Evolutionary conservation across 1,140 invertebrate genomes (phyloP), one percentile per base, ranked within the genome.

Genomic region (Bombus terrestris): DNA sequence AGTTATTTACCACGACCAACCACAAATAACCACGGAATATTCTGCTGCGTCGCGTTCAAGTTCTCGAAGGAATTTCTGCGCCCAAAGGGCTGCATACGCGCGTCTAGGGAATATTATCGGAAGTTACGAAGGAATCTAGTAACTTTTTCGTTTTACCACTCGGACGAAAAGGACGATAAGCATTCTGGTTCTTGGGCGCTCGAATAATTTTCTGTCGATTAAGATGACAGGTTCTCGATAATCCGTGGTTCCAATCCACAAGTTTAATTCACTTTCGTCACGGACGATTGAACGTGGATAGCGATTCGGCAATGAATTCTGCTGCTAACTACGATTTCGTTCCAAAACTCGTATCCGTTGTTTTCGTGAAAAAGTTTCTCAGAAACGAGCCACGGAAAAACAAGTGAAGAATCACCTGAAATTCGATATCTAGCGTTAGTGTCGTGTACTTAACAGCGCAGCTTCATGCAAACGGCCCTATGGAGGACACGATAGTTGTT

Each of bases 401-500:
- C 64, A 43, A 53, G 25, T n/a, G 32, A 80, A 69, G 53, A 69
- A 53, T 80, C 25, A 35, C 18, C 28, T 22, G 32, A 35, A 37
- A 5, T 39, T 47, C 15, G 32, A 15, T 41, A 53, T n/a, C 13
- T 43, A 37, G 32, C 43, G 43, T 53, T 53, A 22, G 47, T 22
- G 47, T 22, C 47, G 47, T 22, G 18, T 69, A 35, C 43, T 64
- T 43, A 22, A 41, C 43, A n/a, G 15, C 35, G 9, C 71, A 22
- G 43, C 43, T 22, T 25, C n/a, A 35, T 68, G 78, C 43, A 35
- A 80, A 69, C 25, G 28, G 59, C 59, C 28, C 25, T 80, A 35
- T 53, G n/a, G 64, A 35, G 47, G 59, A n/a, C 62, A 8, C 12
- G 35, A 41, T 53, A 43, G 59, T 81, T 59, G 79, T 59, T 81